phyloP scores from a whole-genome alignment of 2,888 invertebrate species.

The Notodromas monacha region DNA sequence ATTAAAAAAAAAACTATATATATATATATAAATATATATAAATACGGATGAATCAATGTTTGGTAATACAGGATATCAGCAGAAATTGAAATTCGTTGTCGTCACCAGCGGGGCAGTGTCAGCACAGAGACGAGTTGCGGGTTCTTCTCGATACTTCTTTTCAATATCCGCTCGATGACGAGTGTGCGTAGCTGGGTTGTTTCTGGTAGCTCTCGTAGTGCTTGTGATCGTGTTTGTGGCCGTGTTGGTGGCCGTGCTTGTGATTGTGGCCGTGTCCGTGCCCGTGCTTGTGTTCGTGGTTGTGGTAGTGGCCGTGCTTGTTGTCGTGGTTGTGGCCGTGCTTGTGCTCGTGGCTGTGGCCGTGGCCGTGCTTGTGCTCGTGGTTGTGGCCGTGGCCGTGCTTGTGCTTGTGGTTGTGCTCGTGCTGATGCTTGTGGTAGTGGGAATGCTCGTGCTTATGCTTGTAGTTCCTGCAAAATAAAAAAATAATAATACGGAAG shows the following conservation, averaged over 20 bases:
- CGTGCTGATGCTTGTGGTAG: neutral
- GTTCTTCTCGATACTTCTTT: too few relatives aligned
- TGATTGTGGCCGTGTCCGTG: conserved; percentile 1
- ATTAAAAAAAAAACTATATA: too few relatives aligned
- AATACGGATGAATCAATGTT: too few relatives aligned
- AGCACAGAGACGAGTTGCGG: too few relatives aligned
- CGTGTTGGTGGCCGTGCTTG: conserved; percentile 1
- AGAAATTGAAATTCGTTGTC: too few relatives aligned
- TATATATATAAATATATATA: too few relatives aligned
- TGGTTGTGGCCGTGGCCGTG: conserved; percentile 1
- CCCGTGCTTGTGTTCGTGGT: conserved; percentile 2
- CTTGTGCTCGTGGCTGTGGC: neutral
- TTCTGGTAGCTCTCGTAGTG: neutral
- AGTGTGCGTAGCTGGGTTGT: too few relatives aligned
- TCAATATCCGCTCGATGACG: too few relatives aligned
- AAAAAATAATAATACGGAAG: too few relatives aligned
- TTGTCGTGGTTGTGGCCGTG: neutral
- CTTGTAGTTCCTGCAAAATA: too few relatives aligned
- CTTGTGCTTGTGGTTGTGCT: conserved; percentile 1
- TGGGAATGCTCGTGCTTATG: conserved; percentile 1
- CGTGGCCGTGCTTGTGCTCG: conserved; percentile 1
- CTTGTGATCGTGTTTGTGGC: neutral
- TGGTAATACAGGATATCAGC: too few relatives aligned
- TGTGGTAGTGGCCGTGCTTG: neutral
- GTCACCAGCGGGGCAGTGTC: too few relatives aligned